Conservation (phyloP, 2,888 invertebrate genomes). For the Ischnura elegans region DNA sequence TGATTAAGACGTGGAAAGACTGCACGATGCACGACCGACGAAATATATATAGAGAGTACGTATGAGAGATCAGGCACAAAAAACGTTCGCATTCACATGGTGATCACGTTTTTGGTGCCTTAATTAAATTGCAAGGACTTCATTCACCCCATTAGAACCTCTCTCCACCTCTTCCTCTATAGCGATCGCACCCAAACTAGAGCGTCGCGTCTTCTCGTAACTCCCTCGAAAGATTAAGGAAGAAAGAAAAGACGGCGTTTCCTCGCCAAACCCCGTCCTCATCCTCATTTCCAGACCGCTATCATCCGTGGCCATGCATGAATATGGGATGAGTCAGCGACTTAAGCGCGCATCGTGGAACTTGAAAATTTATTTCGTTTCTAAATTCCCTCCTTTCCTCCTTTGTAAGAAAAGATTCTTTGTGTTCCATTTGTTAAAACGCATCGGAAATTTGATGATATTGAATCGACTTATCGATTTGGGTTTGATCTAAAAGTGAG, state of each 20-base stretch:
- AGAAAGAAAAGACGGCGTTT: background rate
- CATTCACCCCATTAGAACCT: background rate
- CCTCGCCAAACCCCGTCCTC: background rate
- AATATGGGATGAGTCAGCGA: background rate
- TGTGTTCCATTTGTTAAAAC: too few species aligned
- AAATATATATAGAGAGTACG: background rate
- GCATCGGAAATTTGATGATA: too few species aligned
- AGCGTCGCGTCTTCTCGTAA: background rate
- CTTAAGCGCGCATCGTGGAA: background rate
- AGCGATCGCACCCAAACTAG: background rate
- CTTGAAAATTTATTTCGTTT: too few species aligned
- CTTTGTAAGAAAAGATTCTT: too few species aligned
- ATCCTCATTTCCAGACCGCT: background rate
- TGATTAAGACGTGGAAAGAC: background rate
- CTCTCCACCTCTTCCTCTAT: background rate
- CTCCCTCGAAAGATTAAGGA: background rate
- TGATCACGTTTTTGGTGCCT: background rate
- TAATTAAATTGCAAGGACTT: constrained; percentile 21
- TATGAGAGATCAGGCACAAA: background rate
- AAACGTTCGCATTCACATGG: background rate
- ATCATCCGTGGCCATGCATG: background rate
- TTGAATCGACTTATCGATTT: too few species aligned
- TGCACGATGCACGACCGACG: background rate
- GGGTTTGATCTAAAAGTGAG: too few species aligned
- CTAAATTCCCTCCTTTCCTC: too few species aligned